Percentiles rank a stretch among this genome's conserved stretches.
Conservation (phyloP, 2,113 vertebrate genomes). For the Cryptomyrus ogoouensis region DNA sequence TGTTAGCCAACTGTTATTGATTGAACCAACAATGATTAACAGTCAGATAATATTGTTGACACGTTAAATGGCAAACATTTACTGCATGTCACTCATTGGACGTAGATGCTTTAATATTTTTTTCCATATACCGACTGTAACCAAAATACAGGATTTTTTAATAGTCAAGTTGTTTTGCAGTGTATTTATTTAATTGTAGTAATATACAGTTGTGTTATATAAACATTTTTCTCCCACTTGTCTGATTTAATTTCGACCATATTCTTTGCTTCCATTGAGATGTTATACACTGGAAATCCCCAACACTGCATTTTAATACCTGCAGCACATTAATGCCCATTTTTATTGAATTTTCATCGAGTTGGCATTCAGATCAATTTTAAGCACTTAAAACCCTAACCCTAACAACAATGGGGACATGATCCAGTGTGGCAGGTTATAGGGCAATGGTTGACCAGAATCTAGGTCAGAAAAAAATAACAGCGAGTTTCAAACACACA, state of each 20-base stretch:
- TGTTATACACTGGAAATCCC: not conserved
- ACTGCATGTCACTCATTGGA: not conserved
- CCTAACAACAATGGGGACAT: not conserved
- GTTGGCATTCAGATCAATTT: not conserved
- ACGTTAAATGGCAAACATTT: not conserved
- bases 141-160: not conserved
- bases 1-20: not conserved
- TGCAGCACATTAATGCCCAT: not conserved
- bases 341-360: not conserved
- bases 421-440: not conserved
- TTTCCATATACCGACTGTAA: not conserved
- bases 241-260: not conserved
- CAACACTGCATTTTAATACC: not conserved
- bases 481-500: not conserved
- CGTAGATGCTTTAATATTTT: not conserved
- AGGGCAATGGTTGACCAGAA: not conserved
- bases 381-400: not conserved
- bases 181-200: not conserved
- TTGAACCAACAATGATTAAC: not conserved
- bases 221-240: not conserved
- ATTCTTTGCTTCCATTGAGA: not conserved
- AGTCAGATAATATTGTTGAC: not conserved
- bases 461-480: not conserved
- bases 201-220: not conserved
- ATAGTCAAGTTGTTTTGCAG: not conserved